Conservation (phyloP, 2,888 invertebrate genomes). For the Asteroscopus sphinx region DNA sequence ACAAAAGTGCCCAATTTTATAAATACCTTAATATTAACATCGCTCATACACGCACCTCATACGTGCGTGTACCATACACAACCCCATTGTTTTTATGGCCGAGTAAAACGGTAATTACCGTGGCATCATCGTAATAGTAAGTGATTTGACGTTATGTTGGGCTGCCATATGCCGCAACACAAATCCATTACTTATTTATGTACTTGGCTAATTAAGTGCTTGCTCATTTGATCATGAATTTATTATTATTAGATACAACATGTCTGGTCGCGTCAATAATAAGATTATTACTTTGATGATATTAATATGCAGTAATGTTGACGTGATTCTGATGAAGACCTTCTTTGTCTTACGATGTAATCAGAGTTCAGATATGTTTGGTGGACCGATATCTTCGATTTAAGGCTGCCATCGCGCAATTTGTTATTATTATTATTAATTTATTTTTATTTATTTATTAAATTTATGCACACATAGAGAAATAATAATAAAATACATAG, state of each 20-base stretch:
- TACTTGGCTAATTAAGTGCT: conserved; percentile 55
- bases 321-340: too few relatives aligned
- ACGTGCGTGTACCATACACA: conserved; percentile 42
- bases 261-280: background rate
- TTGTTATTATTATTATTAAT: too few relatives aligned
- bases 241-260: conserved; percentile 26
- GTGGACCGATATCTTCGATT: too few relatives aligned
- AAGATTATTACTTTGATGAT: background rate
- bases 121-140: conserved; percentile 73
- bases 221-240: conserved; percentile 49
- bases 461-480: too few relatives aligned
- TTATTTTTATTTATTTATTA: too few relatives aligned
- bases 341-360: too few relatives aligned
- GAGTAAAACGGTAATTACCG: conserved; percentile 76
- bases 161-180: conserved; percentile 57
- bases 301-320: conserved; percentile 13
- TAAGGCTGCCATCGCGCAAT: too few relatives aligned
- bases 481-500: too few relatives aligned
- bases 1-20: background rate
- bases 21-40: conserved; percentile 10
- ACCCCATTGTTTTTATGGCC: conserved; percentile 82
- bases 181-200: conserved; percentile 55
- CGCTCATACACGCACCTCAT: conserved; percentile 12
- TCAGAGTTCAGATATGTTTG: too few relatives aligned
- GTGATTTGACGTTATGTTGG: conserved; percentile 75